Conservation (phyloP, 2,797 vertebrate species). For the Coranthus polyacanthus region DNA sequence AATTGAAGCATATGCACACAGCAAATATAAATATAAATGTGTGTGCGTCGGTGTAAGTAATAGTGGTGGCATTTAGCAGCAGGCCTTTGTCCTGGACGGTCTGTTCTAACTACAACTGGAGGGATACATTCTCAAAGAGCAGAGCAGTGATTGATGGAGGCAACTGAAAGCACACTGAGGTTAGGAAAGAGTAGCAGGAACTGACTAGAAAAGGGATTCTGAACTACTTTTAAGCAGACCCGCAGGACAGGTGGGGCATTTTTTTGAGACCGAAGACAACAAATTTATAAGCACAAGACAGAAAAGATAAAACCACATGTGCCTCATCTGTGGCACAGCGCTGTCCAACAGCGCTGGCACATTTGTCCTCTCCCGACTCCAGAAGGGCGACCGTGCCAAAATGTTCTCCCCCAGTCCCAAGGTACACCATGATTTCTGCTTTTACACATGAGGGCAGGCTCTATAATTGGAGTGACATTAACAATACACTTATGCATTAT, state of each 20-base stretch:
- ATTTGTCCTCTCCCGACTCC: conserved; percentile 29
- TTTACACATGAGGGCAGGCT: conserved; percentile 52
- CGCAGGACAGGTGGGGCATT: background rate
- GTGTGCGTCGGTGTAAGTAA: conserved; percentile 6
- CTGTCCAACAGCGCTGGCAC: conserved; percentile 43
- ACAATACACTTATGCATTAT: conserved; percentile 60
- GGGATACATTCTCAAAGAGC: background rate
- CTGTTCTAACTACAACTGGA: conserved; percentile 5
- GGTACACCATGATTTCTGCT: conserved; percentile 36
- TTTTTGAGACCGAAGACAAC: conserved; percentile 31
- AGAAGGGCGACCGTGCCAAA: conserved; percentile 54
- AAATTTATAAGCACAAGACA: conserved; percentile 39
- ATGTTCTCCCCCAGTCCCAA: conserved; percentile 17
- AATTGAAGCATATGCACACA: conserved; percentile 11
- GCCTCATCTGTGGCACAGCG: conserved; percentile 45
- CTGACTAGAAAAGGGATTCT: conserved; percentile 18
- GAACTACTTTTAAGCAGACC: conserved; percentile 20
- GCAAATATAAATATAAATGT: background rate
- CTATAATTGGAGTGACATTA: conserved; percentile 70
- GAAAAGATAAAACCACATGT: too few relatives aligned
- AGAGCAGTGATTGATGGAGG: background rate
- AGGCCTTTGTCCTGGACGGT: conserved; percentile 17
- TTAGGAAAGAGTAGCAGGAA: conserved; percentile 2
- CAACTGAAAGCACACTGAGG: conserved; percentile 9
- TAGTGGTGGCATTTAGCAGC: conserved; percentile 21